Evolutionary conservation across 2,797 vertebrate species (phyloP).

Genomic region (Pangasius djambal): DNA sequence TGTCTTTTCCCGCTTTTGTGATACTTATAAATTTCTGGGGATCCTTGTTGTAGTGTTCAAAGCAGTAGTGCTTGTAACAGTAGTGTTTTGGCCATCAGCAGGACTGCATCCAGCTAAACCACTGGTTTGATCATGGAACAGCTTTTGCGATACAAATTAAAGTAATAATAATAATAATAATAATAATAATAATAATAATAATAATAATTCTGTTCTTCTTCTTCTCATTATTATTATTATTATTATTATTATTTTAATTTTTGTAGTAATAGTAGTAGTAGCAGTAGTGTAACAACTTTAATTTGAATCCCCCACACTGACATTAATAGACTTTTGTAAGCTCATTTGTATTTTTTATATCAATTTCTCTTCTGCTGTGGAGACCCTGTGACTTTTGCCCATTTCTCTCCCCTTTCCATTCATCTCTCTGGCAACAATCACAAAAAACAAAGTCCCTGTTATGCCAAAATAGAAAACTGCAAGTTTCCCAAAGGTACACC

Average conservation of each 20-base stretch:
- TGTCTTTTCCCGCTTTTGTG: neutral
- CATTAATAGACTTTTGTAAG: neutral
- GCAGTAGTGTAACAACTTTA: neutral
- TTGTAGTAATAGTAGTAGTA: neutral
- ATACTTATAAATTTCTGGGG: neutral
- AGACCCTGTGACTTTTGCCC: neutral
- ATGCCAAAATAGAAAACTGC: neutral
- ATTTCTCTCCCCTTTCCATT: neutral
- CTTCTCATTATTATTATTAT: neutral
- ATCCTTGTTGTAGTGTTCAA: neutral
- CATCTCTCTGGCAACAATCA: constrained; percentile 21
- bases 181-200: neutral
- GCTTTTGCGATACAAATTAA: neutral
- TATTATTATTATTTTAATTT: neutral
- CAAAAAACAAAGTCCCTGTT: neutral
- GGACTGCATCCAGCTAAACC: neutral
- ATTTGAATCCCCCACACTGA: neutral
- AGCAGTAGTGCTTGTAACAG: neutral
- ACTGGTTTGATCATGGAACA: neutral
- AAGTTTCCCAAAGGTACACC: neutral
- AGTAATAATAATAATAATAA: neutral
- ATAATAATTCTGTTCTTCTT: too few species aligned
- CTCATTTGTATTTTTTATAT: neutral
- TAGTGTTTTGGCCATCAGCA: neutral
- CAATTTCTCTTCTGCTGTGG: neutral